Base-by-base conservation (phyloP, 2,888 invertebrate genomes). In the Mongoloraphidia duomilia region DNA sequence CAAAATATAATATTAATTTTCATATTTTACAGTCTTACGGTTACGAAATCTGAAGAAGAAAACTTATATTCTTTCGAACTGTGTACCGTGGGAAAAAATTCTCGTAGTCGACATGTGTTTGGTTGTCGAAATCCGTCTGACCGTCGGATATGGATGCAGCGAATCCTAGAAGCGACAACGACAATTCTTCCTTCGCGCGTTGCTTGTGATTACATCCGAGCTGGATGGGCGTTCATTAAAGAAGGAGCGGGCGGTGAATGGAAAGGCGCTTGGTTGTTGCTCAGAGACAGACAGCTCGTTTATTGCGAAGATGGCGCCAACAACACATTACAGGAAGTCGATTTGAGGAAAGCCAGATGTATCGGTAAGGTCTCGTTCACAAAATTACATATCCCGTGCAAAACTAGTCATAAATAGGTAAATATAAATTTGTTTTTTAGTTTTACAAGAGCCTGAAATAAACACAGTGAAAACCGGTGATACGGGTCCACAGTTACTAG, bases 191-290 rank as follows among this genome's bases (percentile, higher is more conserved):
- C 83, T 2, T 66, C 76, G 1, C 80, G 79, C 58, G 77, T 83
- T 52, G 79, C 81, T 0, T 72, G 82, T 2, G 83, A 85, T 61
- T 83, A 78, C 58, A 81, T 79, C 12, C 70, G 85, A 60, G 80
- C 82, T 55, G 89, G 89, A 26, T 89, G 88, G 87, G 84, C 84
- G 56, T 88, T 83, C 62, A 67, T 89, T n/a, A 56, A 64, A 58
- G 53, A 82, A 78, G 77, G 82, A 10, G 77, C 84, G 36, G 79
- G 80, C 43, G 80, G 82, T 1, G 72, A 74, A 47, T 87, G 90
- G 89, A 76, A 76, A 36, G 81, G 84, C n/a, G 82, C 85, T 1
- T 90, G 89, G 89, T 60, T 89, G 47, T 74, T 89, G 60, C 68
- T 90, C 35, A 76, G 79, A 49, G 77, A 84, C 45, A 72, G 83